Evolutionary conservation across 2,113 vertebrate genomes (phyloP).

Genomic region (Cyanocitta stelleri): DNA sequence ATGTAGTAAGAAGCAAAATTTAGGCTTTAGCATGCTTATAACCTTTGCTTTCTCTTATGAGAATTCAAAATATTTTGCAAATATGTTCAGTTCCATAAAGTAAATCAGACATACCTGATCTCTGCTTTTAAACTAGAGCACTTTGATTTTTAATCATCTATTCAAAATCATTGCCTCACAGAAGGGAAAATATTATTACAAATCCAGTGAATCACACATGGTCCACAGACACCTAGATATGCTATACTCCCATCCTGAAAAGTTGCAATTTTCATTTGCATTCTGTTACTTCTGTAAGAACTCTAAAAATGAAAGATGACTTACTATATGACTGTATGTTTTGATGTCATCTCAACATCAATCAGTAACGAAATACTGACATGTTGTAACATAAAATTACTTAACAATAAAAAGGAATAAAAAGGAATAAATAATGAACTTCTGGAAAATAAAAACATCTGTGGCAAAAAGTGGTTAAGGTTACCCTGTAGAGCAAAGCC

Average conservation of each 20-base stretch:
- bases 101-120: background rate
- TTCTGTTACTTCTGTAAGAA: background rate
- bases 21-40: background rate
- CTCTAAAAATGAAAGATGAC: background rate
- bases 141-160: background rate
- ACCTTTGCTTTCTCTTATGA: background rate
- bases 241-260: background rate
- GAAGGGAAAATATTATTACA: background rate
- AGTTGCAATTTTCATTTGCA: background rate
- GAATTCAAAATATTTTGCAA: background rate
- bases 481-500: background rate
- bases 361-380: background rate
- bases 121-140: background rate
- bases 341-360: background rate
- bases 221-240: background rate
- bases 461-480: background rate
- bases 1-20: background rate
- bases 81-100: background rate
- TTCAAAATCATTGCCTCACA: background rate
- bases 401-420: background rate
- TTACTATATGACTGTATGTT: accelerated
- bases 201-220: background rate
- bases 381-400: background rate
- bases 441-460: background rate
- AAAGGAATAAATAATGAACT: background rate